These are phyloP conservation scores for Thalassophryne amazonica DNA, from an alignment of 2,797 vertebrate genomes.

Conservation along the genomic window DNA sequence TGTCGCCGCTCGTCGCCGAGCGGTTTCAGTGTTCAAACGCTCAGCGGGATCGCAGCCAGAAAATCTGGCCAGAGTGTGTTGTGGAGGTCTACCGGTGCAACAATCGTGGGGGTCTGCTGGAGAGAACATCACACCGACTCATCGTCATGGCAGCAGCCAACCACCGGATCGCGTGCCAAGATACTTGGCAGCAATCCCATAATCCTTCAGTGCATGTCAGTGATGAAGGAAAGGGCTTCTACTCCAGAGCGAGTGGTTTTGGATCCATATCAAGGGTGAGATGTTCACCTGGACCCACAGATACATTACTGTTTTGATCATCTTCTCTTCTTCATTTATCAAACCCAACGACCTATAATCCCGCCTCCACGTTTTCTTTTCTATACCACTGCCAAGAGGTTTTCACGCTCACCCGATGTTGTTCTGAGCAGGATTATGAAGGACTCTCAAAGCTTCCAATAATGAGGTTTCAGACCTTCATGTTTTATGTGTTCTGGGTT, in stretches of 20 bases:
- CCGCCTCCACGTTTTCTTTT: too few relatives aligned
- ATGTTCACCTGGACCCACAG: constrained; percentile 20
- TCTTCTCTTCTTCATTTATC: too few relatives aligned
- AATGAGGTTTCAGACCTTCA: too few relatives aligned
- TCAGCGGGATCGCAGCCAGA: constrained; percentile 68
- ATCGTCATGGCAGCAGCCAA: constrained; percentile 78
- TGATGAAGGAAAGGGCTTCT: constrained; percentile 50
- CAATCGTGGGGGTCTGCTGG: constrained; percentile 70
- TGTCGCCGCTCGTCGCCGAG: background rate
- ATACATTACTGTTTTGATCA: constrained; percentile 28
- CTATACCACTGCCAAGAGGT: too few relatives aligned
- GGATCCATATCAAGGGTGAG: constrained; percentile 27
- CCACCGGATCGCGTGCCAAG: constrained; percentile 65
- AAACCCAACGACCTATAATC: too few relatives aligned
- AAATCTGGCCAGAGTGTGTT: constrained; percentile 77
- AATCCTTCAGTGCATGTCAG: constrained; percentile 69
- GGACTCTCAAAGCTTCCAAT: too few relatives aligned
- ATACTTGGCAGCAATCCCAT: constrained; percentile 69
- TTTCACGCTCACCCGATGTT: too few relatives aligned
- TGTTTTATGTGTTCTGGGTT: too few relatives aligned
- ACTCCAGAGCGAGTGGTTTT: constrained; percentile 25
- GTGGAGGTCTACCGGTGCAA: constrained; percentile 74
- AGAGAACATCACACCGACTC: constrained; percentile 84
- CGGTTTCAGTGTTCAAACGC: constrained; percentile 24
- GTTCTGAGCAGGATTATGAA: too few relatives aligned